Evolutionary conservation across 2,797 vertebrate species (phyloP).

Genomic region (Gymnothorax reevesii): DNA sequence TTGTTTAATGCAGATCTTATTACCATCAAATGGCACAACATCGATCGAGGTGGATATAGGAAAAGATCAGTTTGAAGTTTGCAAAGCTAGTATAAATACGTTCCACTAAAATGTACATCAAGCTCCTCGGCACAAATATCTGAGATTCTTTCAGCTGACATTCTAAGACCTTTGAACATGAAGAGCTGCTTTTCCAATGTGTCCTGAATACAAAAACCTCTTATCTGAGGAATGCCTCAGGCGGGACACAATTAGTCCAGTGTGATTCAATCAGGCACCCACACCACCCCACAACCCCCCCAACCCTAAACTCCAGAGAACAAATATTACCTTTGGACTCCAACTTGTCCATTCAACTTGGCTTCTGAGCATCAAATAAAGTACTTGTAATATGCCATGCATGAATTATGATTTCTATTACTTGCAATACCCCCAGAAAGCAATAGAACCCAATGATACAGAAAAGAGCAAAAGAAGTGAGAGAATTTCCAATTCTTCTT

Average conservation of each 20-base stretch:
- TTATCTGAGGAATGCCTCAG: constrained; percentile 20
- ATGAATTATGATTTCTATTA: neutral
- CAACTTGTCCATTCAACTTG: constrained; percentile 9
- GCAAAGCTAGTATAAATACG: neutral
- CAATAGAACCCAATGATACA: neutral
- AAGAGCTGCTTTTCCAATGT: constrained; percentile 12
- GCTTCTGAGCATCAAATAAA: neutral
- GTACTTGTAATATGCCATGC: neutral
- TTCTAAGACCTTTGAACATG: constrained; percentile 29
- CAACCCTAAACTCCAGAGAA: constrained; percentile 1
- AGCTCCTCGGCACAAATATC: constrained; percentile 30
- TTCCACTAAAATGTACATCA: constrained; percentile 24
- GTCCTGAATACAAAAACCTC: constrained; percentile 8
- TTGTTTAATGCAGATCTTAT: neutral
- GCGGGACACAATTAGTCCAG: constrained; percentile 23
- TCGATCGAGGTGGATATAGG: neutral
- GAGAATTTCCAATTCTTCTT: neutral
- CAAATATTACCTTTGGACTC: constrained; percentile 13
- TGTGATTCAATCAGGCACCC: constrained; percentile 15
- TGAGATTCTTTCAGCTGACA: constrained; percentile 13
- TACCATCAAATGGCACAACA: neutral
- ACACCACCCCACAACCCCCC: neutral
- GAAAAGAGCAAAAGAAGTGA: neutral
- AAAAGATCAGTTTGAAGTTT: neutral
- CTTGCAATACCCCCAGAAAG: neutral